Conservation (phyloP, 2,113 vertebrate genomes). For the Pelvicachromis taeniatus region DNA sequence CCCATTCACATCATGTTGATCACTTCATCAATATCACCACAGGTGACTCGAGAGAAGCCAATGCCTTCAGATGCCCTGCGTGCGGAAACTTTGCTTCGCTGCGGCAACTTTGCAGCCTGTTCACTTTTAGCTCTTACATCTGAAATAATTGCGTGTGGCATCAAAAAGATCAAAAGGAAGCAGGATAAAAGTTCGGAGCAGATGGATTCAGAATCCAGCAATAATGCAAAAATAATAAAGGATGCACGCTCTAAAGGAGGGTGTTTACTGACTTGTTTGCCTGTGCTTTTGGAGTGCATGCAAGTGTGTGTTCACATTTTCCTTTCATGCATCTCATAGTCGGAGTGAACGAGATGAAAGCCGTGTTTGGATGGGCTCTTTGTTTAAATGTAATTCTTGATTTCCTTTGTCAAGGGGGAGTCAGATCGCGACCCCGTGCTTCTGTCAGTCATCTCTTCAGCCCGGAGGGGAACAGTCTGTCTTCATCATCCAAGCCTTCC, state of each 20-base stretch:
- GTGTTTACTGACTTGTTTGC: conserved; percentile 28
- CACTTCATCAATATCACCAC: conserved; percentile 3
- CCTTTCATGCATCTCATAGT: conserved; percentile 26
- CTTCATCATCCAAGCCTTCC: conserved; percentile 24
- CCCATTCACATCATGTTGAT: conserved; percentile 47
- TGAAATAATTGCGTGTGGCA: conserved; percentile 1
- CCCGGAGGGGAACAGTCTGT: conserved; percentile 45
- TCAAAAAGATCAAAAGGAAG: conserved; percentile 23
- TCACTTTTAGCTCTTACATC: background rate
- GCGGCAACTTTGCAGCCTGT: background rate
- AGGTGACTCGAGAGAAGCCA: background rate
- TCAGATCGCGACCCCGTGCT: conserved; percentile 42
- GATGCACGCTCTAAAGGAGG: conserved; percentile 16
- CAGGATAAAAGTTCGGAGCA: background rate
- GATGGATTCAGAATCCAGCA: conserved; percentile 3
- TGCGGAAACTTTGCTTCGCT: background rate
- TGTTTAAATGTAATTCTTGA: conserved; percentile 50
- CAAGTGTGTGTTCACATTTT: background rate
- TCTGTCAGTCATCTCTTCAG: conserved; percentile 50
- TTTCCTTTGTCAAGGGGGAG: conserved; percentile 28
- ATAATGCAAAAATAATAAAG: conserved; percentile 48
- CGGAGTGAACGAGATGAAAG: conserved; percentile 23
- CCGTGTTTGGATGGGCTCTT: conserved; percentile 35
- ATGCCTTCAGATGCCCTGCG: background rate
- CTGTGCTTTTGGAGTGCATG: background rate